A percentile compares a stretch with the other conserved stretches of the same genome.
These are phyloP conservation scores for Pocillopora damicornis DNA, from an alignment of 64 coral and sea anemone genomes.

Conservation along the genomic window DNA sequence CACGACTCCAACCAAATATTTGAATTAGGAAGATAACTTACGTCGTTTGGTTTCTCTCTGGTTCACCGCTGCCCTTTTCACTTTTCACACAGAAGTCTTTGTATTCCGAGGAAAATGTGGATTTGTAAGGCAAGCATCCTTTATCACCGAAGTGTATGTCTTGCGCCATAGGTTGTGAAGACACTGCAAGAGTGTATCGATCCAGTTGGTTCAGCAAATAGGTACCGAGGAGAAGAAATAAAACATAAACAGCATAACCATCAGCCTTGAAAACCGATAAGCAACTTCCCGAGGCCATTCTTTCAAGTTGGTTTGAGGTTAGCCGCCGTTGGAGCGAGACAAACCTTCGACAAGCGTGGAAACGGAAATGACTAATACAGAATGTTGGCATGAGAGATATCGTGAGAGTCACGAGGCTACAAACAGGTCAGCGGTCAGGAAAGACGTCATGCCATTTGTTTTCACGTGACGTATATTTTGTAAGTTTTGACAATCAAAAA, in stretches of 20 bases:
- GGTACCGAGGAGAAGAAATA: constrained; percentile 61
- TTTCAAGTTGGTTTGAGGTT: not conserved
- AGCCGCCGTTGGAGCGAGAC: not conserved
- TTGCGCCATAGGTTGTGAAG: constrained; percentile 90
- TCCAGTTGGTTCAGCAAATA: constrained; percentile 95
- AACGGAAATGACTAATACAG: not conserved
- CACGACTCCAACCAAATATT: not conserved
- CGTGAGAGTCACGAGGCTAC: not conserved
- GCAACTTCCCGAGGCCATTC: not conserved
- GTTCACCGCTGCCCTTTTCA: constrained; percentile 48
- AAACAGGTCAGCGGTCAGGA: too few relatives aligned
- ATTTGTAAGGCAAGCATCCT: constrained; percentile 86
- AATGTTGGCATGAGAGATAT: not conserved
- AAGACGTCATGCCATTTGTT: too few relatives aligned
- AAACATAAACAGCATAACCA: constrained; percentile 73
- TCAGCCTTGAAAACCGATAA: constrained; percentile 55
- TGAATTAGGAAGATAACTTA: constrained; percentile 31
- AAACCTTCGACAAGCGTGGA: not conserved
- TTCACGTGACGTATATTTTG: too few relatives aligned
- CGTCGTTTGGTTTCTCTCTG: constrained; percentile 75
- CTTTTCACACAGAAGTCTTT: constrained; percentile 89
- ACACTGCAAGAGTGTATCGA: constrained; percentile 73
- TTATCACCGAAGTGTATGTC: constrained; percentile 92
- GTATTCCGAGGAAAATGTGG: constrained; percentile 45
- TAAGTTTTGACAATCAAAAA: too few relatives aligned